Evolutionary conservation across 2,797 vertebrate genomes (phyloP), one percentile per base, ranked within the genome.

Genomic region (Hyperoplus immaculatus): DNA sequence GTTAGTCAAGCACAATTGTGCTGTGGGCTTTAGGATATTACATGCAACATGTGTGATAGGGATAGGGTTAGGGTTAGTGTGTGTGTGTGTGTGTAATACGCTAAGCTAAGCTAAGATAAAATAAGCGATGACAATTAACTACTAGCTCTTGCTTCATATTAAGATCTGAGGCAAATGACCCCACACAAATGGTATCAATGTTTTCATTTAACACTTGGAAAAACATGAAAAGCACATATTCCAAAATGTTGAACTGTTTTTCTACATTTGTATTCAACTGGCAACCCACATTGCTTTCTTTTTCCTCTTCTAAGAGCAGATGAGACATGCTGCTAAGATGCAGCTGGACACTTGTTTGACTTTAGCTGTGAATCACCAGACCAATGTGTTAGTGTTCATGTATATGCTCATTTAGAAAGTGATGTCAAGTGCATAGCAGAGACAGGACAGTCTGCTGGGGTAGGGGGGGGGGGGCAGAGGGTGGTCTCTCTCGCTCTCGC

Each of bases 391-490:
- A 61, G 69, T 77, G 59, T 72, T 55, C n/a, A 67, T 75, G 53
- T 75, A 70, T 68, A 39, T 63, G 16, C 60, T 83, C 4, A 59
- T 79, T 89, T 81, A 85, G 65, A 85, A 78, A 59, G 63, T 93
- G 88, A 93, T 90, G 88, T 92, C 88, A 93, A 83, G 53, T 51
- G 74, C 65, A 74, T 64, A 76, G 70, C 47, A 51, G 29, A 77
- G 82, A 84, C 73, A 45, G 65, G 56, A 69, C 54, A 54, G 42
- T 68, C 54, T 69, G 4, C 66, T 61, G 64, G 67, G 72, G 61
- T 1, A 13, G 8, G 69, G 4, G 14, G 8, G 65, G 3, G 55
- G 75, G 85, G 78, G 75, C 54, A 57, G 39, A 55, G 80, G 82
- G 63, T 45, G 70, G 72, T 29, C 29, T 29, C 29, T 29, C 29